A percentile compares a stretch with the other conserved stretches of the same genome.
Conservation (phyloP, 2,888 invertebrate species). For the Parascotia fuliginaria region DNA sequence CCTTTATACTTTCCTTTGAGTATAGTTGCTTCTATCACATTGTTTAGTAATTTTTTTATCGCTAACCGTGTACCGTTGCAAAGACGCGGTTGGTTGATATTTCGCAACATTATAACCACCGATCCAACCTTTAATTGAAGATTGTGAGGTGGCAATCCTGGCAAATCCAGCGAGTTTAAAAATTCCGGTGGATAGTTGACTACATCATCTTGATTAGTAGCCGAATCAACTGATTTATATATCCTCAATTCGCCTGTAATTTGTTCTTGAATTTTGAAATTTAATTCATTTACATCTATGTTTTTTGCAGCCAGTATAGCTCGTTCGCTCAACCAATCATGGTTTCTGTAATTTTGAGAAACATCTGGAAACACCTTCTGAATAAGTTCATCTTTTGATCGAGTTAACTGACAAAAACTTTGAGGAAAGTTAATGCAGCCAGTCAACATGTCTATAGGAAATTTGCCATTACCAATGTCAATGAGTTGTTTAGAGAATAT, state of each 20-base stretch:
- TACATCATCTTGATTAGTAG: slow-evolving; percentile 19
- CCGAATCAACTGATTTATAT: slow-evolving; percentile 22
- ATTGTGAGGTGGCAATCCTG: slow-evolving; percentile 27
- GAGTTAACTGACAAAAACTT: too few relatives aligned
- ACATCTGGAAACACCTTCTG: neutral
- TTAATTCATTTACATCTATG: slow-evolving; percentile 21
- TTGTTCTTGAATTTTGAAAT: slow-evolving; percentile 16
- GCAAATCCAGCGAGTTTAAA: slow-evolving; percentile 34
- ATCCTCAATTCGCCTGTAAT: slow-evolving; percentile 13
- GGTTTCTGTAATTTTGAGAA: slow-evolving; percentile 13
- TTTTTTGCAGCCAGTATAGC: slow-evolving; percentile 36
- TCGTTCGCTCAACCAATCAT: slow-evolving; percentile 21
- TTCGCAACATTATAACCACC: slow-evolving; percentile 20
- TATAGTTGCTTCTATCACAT: slow-evolving; percentile 23
- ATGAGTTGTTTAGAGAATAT: slow-evolving; percentile 41
- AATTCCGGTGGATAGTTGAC: slow-evolving; percentile 31
- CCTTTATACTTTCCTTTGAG: slow-evolving; percentile 17
- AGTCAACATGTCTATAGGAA: slow-evolving; percentile 31
- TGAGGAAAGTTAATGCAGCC: slow-evolving; percentile 24
- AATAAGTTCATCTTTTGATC: slow-evolving; percentile 2
- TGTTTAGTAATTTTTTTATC: slow-evolving; percentile 16
- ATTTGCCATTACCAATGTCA: slow-evolving; percentile 36
- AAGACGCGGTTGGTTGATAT: slow-evolving; percentile 17
- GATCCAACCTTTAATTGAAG: slow-evolving; percentile 19
- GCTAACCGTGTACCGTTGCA: slow-evolving; percentile 20